Base-by-base conservation (phyloP, 1,140 invertebrate species). In the Leptoteleia sp. region DNA sequence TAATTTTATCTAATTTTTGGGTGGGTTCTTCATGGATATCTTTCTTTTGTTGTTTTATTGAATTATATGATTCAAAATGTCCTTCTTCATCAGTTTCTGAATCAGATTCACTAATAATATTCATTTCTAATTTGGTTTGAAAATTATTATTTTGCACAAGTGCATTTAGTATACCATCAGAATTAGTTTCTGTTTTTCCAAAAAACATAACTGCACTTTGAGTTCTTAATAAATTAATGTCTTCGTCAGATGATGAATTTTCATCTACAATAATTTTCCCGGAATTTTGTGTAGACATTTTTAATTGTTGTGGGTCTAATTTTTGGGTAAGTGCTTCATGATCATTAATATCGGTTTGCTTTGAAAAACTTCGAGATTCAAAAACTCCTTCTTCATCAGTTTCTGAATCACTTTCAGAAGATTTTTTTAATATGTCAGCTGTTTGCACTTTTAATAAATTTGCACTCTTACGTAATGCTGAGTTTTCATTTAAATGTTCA, bases 341-440 rank as follows among this genome's bases (percentile, higher is more conserved):
- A 3, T 48, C 38, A 5, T 6, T 8, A 25, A 4, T 11, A 13
- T 5, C 1, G 3, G n/a, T 40, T 9, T 16, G 1, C 0, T 25
- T 25, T 15, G n/a, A 29, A 11, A 9, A 15, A 22, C 8, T 27
- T 17, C 16, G 11, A 0, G 17, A 15, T 4, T 38, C 19, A 35
- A 48, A 48, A 11, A 31, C 6, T n/a, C 45, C 59, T 50, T 64
- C 59, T 35, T 55, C 48, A 55, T 57, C 52, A 8, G 48, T 67
- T 9, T 68, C 50, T 13, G 64, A 55, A 16, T 55, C 37, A 37
- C 8, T 54, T 5, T 25, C 6, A 25, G 22, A 25, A 25, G 22
- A 3, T 6, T 25, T 25, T 3, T 25, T 25, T 25, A 25, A 25
- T 3, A 25, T 3, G 6, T 25, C 22, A 25, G 22, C 22, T 25